Evolutionary conservation across 2,797 vertebrate species (phyloP), one percentile per base, ranked within the genome.

Genomic region (Yasuhikotakia modesta): DNA sequence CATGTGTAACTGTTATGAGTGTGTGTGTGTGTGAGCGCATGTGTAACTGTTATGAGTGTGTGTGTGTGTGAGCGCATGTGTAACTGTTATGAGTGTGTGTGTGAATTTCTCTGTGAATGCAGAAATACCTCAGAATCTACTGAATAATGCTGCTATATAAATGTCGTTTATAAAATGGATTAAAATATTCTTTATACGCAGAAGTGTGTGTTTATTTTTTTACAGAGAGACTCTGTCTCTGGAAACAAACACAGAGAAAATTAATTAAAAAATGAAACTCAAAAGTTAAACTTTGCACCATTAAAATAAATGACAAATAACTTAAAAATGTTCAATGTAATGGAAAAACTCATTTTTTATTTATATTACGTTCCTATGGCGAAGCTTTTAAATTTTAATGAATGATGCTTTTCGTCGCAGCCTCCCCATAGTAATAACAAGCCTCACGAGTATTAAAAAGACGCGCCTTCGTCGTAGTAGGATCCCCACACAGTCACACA

Each of bases 101-200:
- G 81, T 86, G 86, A 88, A 86, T 89, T 88, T 89, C 87, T 89
- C 85, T 87, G 83, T 92, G 90, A 85, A 91, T 90, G 88, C 91
- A 91, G 91, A 96, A 78, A 96, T 97, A 96, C 95, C 95, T 96
- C 95, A 97, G 94, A 91, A 95, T 92, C 94, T 93, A 94, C 91
- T 89, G 92, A 89, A 94, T 93, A 78, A 94, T 95, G 94, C 95
- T 96, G 94, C 94, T 96, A 95, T 93, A 92, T 93, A 90, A 90
- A 94, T 92, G 88, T 90, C 90, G 85, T 93, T 93, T 93, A 90
- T 92, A 90, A 88, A 92, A 90, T 86, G 84, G 83, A 92, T 91
- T 91, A 92, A 93, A 91, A 89, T 88, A 87, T 92, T 87, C 87
- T 92, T 90, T 92, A 90, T 88, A 90, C 86, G 86, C 85, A 66